Conservation (phyloP, 92 coral and sea anemone species). For the Zoanthus gigantus region DNA sequence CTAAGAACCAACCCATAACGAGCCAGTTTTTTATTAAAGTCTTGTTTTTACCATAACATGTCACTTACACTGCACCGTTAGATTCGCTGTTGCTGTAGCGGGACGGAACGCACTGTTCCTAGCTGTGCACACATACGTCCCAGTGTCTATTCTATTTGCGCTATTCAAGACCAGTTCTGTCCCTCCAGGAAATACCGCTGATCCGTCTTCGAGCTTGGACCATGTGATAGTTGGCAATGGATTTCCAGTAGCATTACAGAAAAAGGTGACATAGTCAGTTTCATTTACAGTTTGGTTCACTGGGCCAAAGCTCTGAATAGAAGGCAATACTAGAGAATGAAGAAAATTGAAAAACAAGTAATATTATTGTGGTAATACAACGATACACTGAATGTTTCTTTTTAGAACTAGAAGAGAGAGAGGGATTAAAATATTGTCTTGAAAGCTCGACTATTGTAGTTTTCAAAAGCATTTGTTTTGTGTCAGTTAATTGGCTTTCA, state of each 20-base stretch:
- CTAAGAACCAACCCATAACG: too few relatives aligned
- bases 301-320: conserved; percentile 39
- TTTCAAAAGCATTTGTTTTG: too few relatives aligned
- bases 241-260: conserved; percentile 62
- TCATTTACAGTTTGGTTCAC: conserved; percentile 51
- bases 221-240: conserved; percentile 59
- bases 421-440: too few relatives aligned
- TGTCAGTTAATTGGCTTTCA: too few relatives aligned
- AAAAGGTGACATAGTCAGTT: conserved; percentile 28
- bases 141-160: conserved; percentile 43
- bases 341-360: not conserved
- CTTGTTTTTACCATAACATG: too few relatives aligned
- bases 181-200: conserved; percentile 14
- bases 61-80: conserved; percentile 64
- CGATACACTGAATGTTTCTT: too few relatives aligned
- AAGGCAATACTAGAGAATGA: conserved; percentile 48
- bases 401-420: too few relatives aligned
- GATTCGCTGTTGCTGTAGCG: conserved; percentile 40
- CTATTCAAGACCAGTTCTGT: conserved; percentile 20
- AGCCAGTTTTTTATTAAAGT: too few relatives aligned
- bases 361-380: too few relatives aligned
- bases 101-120: conserved; percentile 49
- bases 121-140: conserved; percentile 55
- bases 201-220: conserved; percentile 31
- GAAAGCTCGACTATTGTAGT: too few relatives aligned